Conservation (phyloP, 2,797 vertebrate species). For the Sciurus vulgaris region DNA sequence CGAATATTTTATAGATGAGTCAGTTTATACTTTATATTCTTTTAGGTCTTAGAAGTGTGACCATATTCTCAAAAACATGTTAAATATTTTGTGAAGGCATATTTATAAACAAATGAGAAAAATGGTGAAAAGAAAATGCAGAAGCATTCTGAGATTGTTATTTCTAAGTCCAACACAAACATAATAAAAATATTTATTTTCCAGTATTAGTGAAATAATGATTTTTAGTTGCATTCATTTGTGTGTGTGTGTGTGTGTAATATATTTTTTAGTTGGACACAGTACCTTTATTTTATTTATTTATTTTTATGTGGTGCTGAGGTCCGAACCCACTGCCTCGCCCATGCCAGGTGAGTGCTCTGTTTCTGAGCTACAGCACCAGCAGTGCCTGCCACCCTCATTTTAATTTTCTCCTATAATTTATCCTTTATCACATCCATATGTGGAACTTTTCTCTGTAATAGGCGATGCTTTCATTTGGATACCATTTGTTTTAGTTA, state of each 20-base stretch:
- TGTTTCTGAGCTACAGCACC: too few relatives aligned
- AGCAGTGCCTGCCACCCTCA: neutral
- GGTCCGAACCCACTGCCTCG: too few relatives aligned
- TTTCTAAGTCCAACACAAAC: neutral
- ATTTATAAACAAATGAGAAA: slow-evolving; percentile 32
- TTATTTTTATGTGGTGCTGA: too few relatives aligned
- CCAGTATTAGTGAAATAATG: neutral
- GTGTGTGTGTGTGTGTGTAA: too few relatives aligned
- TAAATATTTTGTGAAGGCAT: neutral
- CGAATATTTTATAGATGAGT: slow-evolving; percentile 7
- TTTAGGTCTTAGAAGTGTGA: slow-evolving; percentile 23
- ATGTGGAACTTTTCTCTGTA: neutral
- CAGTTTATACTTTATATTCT: neutral
- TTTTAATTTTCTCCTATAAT: neutral
- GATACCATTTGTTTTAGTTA: neutral
- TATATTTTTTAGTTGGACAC: too few relatives aligned
- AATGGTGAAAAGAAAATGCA: neutral
- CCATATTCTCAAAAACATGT: slow-evolving; percentile 28
- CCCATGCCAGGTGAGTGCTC: too few relatives aligned
- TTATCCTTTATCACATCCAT: neutral
- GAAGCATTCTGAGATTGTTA: slow-evolving; percentile 35
- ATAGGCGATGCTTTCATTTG: neutral
- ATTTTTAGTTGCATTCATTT: neutral
- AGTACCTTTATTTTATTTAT: too few relatives aligned
- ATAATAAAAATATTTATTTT: slow-evolving; percentile 44